A percentile compares a stretch with the other conserved stretches of the same genome.
Evolutionary conservation across 2,797 vertebrate species (phyloP).

Genomic region (Pipistrellus pygmaeus): DNA sequence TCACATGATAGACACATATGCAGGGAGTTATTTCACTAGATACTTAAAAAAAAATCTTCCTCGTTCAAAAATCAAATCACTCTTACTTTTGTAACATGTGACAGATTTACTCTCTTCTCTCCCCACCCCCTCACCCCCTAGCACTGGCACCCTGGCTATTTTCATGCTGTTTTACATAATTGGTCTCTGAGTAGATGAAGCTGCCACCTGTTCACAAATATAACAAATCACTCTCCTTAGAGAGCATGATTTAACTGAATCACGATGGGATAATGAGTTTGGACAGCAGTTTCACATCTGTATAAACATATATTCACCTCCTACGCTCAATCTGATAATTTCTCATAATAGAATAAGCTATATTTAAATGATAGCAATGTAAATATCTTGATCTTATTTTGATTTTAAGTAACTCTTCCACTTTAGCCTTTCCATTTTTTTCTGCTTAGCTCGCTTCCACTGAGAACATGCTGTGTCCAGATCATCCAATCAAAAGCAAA

Average conservation of each 20-base stretch:
- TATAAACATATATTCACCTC: slow-evolving; percentile 10
- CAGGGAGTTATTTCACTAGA: background rate
- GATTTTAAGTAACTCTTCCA: slow-evolving; percentile 39
- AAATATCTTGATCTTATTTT: slow-evolving; percentile 45
- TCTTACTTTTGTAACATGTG: background rate
- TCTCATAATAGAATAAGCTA: slow-evolving; percentile 37
- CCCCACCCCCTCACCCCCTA: background rate
- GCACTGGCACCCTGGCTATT: slow-evolving; percentile 53
- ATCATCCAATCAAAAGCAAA: background rate
- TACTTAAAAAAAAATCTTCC: slow-evolving; percentile 43
- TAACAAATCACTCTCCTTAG: background rate
- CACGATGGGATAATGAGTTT: slow-evolving; percentile 28
- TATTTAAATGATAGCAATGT: slow-evolving; percentile 39
- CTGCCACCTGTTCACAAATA: slow-evolving; percentile 72
- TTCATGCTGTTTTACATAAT: slow-evolving; percentile 73
- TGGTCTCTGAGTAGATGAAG: slow-evolving; percentile 72
- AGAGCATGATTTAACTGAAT: slow-evolving; percentile 46
- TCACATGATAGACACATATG: background rate
- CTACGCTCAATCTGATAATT: background rate
- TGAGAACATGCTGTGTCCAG: background rate
- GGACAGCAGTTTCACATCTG: slow-evolving; percentile 62
- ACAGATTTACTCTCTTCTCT: slow-evolving; percentile 13
- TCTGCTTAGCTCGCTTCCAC: background rate
- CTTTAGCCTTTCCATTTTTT: background rate
- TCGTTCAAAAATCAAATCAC: background rate